These are phyloP conservation scores for Andrena flavipes DNA, from an alignment of 2,888 invertebrate species.

Conservation along the genomic window DNA sequence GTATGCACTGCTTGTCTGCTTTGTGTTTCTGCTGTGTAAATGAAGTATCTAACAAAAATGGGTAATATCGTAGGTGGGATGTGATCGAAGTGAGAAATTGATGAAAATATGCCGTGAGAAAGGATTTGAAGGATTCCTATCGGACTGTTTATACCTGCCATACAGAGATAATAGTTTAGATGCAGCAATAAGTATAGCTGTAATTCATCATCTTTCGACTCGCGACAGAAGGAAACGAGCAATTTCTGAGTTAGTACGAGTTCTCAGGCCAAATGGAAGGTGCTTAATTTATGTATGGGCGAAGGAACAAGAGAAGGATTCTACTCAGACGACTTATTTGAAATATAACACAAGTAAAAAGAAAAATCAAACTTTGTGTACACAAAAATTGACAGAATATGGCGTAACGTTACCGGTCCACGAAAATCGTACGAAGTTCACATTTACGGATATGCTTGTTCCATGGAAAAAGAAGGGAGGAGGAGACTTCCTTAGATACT, in stretches of 20 bases:
- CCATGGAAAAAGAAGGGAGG: constrained; percentile 94
- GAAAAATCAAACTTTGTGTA: constrained; percentile 74
- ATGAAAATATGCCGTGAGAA: constrained; percentile 87
- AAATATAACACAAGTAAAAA: constrained; percentile 86
- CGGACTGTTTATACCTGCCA: constrained; percentile 92
- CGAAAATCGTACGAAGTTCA: constrained; percentile 95
- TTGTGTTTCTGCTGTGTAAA: neutral
- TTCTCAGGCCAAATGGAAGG: constrained; percentile 90
- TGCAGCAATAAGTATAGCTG: constrained; percentile 96
- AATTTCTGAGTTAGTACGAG: constrained; percentile 90
- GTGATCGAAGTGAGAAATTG: constrained; percentile 92
- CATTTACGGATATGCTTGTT: constrained; percentile 95
- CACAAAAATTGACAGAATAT: constrained; percentile 68
- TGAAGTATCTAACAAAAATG: neutral
- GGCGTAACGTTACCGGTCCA: constrained; percentile 90
- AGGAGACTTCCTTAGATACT: constrained; percentile 91
- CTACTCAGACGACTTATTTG: constrained; percentile 89
- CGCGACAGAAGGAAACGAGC: constrained; percentile 91
- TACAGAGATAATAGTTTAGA: constrained; percentile 90
- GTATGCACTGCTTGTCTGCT: constrained; percentile 54
- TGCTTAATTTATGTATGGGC: constrained; percentile 99
- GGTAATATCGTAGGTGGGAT: constrained; percentile 89
- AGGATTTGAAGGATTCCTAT: constrained; percentile 89
- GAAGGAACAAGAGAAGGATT: constrained; percentile 91
- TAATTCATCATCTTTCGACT: constrained; percentile 97